Evolutionary conservation across 2,113 vertebrate genomes (phyloP).

Genomic region (Myotis brandtii): DNA sequence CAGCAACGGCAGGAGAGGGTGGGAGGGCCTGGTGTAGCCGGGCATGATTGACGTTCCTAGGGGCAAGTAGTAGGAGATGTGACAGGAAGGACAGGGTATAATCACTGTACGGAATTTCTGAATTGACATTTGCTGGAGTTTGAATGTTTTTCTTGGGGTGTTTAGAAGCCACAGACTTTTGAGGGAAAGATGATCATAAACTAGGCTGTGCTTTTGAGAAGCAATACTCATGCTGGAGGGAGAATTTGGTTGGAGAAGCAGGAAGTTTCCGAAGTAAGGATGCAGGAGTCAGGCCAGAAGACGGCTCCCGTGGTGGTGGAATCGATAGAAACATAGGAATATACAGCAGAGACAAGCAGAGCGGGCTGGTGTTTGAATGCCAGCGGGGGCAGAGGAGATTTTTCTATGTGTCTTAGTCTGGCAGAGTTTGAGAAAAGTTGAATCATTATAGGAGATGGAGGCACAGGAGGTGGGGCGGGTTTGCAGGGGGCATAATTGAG

Average conservation of each 20-base stretch:
- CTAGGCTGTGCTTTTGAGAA: background rate
- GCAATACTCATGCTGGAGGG: background rate
- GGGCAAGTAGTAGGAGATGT: background rate
- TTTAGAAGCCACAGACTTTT: constrained; percentile 18
- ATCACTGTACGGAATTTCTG: background rate
- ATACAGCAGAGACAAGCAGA: background rate
- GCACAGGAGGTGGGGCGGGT: background rate
- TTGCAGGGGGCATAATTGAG: background rate
- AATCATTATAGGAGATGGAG: background rate
- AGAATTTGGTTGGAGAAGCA: background rate
- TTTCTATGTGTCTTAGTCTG: background rate
- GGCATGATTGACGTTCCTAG: background rate
- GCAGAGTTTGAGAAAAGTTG: background rate
- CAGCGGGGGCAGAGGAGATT: background rate
- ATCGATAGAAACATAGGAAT: background rate
- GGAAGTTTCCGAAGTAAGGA: background rate
- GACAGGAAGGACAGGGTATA: background rate
- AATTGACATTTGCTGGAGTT: background rate
- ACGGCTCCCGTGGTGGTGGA: background rate
- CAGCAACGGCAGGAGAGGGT: background rate
- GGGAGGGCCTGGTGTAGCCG: background rate
- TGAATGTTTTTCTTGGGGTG: background rate
- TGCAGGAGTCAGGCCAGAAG: background rate
- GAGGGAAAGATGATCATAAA: background rate
- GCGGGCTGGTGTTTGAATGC: background rate